Evolutionary conservation across 2,113 vertebrate genomes (phyloP).

Genomic region (Hymenochirus boettgeri): DNA sequence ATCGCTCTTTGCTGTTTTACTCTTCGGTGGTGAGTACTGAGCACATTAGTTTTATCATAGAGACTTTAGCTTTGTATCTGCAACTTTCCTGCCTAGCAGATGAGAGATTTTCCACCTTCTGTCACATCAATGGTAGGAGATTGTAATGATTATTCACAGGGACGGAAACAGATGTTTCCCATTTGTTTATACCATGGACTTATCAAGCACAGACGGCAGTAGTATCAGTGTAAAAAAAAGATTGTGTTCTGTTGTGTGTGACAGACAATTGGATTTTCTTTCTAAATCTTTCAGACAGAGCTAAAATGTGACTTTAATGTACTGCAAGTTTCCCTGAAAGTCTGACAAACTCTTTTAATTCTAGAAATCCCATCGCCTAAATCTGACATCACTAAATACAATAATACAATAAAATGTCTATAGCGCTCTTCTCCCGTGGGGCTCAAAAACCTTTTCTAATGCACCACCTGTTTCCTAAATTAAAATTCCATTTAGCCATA

Average conservation of each 20-base stretch:
- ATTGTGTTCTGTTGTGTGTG: not conserved
- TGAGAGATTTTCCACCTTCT: no score
- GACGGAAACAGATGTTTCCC: conserved; percentile 18
- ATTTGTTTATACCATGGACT: not conserved
- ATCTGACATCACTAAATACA: no score
- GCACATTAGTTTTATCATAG: no score
- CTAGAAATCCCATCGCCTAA: not conserved
- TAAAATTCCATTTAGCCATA: not conserved
- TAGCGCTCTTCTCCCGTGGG: no score
- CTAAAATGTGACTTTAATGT: no score
- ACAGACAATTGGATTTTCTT: not conserved
- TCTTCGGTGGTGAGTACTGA: conserved; percentile 24
- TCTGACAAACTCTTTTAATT: no score
- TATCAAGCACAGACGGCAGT: not conserved
- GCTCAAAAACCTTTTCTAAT: not conserved
- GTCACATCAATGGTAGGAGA: no score
- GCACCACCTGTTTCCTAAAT: not conserved
- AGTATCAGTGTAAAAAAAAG: not conserved
- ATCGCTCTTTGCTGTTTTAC: conserved; percentile 7
- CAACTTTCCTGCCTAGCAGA: no score
- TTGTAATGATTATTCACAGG: not conserved
- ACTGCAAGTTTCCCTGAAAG: no score
- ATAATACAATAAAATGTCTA: no score
- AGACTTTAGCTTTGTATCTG: no score
- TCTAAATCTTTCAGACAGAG: not conserved